Conservation (phyloP, 2,888 invertebrate genomes). For the Gymnosoma rotundatum region DNA sequence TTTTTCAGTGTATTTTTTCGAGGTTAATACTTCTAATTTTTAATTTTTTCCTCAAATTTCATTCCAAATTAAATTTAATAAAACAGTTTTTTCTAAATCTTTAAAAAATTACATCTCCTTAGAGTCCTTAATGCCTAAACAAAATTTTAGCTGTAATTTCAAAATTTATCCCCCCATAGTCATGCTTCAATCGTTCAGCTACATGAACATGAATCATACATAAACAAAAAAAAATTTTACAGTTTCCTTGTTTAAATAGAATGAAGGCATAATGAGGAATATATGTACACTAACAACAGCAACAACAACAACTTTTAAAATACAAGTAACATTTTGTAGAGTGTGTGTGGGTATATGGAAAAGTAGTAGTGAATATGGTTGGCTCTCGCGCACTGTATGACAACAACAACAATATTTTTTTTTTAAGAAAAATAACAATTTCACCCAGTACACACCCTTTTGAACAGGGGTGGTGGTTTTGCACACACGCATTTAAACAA, state of each 20-base stretch:
- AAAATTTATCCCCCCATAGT: neutral
- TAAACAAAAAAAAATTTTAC: slow-evolving; percentile 58
- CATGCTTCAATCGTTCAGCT: slow-evolving; percentile 18
- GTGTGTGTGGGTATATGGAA: neutral
- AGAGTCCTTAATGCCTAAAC: neutral
- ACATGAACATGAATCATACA: slow-evolving; percentile 64
- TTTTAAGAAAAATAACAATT: slow-evolving; percentile 45
- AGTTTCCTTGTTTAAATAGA: slow-evolving; percentile 64
- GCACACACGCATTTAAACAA: neutral
- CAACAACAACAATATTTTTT: neutral
- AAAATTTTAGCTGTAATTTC: neutral
- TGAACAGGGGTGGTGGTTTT: slow-evolving; percentile 58
- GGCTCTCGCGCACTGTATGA: slow-evolving; percentile 12
- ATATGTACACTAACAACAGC: neutral
- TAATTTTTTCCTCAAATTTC: no score
- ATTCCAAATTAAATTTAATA: no score
- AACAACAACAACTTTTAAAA: slow-evolving; percentile 25
- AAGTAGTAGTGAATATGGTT: slow-evolving; percentile 13
- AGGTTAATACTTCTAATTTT: no score
- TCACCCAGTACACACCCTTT: slow-evolving; percentile 73
- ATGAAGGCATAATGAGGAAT: neutral
- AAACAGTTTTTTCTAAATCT: no score
- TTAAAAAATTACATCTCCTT: no score
- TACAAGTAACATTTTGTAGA: slow-evolving; percentile 13
- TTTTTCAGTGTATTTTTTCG: no score